These are phyloP conservation scores for Pseudomyrmex flavicornis DNA, from an alignment of 1,140 invertebrate species.

Conservation along the genomic window DNA sequence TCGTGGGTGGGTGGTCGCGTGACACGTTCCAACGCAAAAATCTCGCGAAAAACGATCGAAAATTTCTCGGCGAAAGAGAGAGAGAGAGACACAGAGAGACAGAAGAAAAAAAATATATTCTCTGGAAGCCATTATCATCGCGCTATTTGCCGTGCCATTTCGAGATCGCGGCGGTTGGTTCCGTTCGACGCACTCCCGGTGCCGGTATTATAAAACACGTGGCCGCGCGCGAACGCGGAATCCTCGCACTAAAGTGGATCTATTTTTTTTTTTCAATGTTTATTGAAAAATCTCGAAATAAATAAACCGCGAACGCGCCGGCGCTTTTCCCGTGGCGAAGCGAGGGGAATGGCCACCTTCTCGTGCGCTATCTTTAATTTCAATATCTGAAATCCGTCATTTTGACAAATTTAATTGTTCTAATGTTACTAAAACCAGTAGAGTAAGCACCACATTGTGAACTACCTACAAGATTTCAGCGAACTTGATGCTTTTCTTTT, in stretches of 20 bases:
- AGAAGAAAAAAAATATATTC: no score
- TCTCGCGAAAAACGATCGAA: conserved; percentile 3
- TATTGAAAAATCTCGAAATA: conserved; percentile 59
- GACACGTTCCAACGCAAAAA: neutral
- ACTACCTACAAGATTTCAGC: no score
- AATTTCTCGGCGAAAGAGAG: neutral
- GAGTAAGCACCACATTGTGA: no score
- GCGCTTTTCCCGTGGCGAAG: neutral
- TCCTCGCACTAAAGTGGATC: conserved; percentile 40
- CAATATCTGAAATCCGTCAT: no score
- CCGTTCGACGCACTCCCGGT: neutral
- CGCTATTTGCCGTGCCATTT: conserved; percentile 6
- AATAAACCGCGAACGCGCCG: conserved; percentile 33
- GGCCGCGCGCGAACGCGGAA: neutral
- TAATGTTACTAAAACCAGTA: no score
- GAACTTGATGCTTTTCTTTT: no score
- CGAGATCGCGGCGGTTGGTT: neutral
- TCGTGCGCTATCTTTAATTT: neutral
- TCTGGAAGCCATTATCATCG: conserved; percentile 8
- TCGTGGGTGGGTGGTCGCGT: neutral
- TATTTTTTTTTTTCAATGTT: conserved; percentile 59
- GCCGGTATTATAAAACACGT: conserved; percentile 47
- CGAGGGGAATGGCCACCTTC: neutral
- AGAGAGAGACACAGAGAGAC: no score
- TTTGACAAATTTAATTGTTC: no score